A percentile compares a stretch with the other conserved stretches of the same genome.
phyloP scores from a whole-genome alignment of 2,113 vertebrate species.

The Dendrocopos noguchii region DNA sequence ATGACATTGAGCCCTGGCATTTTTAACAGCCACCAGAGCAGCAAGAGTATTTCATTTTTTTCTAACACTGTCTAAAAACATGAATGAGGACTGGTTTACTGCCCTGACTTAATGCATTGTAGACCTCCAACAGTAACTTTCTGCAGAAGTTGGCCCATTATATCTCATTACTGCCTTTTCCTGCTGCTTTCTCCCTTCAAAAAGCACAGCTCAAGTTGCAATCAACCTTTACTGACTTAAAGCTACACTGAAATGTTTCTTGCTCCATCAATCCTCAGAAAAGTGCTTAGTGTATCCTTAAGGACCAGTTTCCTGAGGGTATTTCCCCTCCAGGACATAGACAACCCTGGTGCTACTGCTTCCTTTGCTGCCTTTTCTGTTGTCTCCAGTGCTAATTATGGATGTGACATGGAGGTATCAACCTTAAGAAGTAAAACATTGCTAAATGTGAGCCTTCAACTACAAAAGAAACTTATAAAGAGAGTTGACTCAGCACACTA shows the following conservation, averaged over 20 bases:
- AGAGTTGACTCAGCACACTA: conserved; percentile 5
- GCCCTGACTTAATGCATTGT: not conserved
- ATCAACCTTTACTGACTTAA: not conserved
- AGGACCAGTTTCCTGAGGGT: not conserved
- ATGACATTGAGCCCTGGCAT: not conserved
- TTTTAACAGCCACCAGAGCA: not conserved
- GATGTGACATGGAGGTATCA: not conserved
- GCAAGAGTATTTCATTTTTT: not conserved
- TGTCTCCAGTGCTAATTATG: not conserved
- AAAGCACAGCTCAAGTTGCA: not conserved
- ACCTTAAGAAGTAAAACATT: not conserved
- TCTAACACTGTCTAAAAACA: not conserved
- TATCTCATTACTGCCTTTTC: not conserved
- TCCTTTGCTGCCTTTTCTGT: not conserved
- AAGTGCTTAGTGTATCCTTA: not conserved
- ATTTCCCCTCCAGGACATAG: not conserved
- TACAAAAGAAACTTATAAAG: not conserved
- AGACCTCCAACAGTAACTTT: not conserved
- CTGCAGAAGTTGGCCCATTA: not conserved
- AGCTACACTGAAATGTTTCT: not conserved
- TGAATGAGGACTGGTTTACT: not conserved
- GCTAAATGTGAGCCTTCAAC: not conserved
- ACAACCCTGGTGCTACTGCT: not conserved
- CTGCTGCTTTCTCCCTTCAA: not conserved
- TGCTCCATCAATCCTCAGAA: not conserved